Evolutionary conservation across 2,797 vertebrate species (phyloP).

Genomic region (Dendrocincla fuliginosa): DNA sequence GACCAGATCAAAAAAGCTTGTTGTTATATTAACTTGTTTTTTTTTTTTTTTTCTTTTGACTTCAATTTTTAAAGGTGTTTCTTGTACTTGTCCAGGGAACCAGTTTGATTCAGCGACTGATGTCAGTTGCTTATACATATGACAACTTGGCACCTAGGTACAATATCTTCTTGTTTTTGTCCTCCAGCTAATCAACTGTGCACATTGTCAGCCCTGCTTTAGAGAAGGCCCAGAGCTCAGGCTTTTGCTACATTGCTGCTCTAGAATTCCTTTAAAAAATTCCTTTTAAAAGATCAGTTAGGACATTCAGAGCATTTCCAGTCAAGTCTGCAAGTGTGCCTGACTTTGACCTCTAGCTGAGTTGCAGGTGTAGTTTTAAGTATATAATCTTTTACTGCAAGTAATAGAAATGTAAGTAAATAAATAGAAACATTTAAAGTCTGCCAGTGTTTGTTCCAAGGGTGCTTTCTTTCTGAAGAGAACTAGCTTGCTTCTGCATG

Average conservation of each 20-base stretch:
- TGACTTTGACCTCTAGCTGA: neutral
- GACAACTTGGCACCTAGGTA: slow-evolving; percentile 98
- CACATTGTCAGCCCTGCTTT: slow-evolving; percentile 15
- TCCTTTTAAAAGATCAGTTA: neutral
- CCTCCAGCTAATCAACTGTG: slow-evolving; percentile 42
- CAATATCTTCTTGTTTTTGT: slow-evolving; percentile 62
- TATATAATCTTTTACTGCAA: neutral
- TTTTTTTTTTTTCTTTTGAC: slow-evolving; percentile 57
- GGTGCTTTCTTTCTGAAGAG: neutral
- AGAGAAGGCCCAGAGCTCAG: neutral
- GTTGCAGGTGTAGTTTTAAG: neutral
- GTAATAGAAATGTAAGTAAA: neutral
- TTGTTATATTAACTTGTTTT: slow-evolving; percentile 70
- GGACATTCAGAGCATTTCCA: neutral
- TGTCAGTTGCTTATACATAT: slow-evolving; percentile 98
- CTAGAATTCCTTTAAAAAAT: neutral
- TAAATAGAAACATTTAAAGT: neutral
- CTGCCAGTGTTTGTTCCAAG: neutral
- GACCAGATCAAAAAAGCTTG: slow-evolving; percentile 57
- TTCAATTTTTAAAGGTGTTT: slow-evolving; percentile 88
- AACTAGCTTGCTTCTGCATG: neutral
- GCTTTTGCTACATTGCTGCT: neutral
- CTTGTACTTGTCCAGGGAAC: slow-evolving; percentile 95
- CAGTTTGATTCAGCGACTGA: slow-evolving; percentile 95
- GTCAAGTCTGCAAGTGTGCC: neutral